Evolutionary conservation across 1,140 invertebrate genomes (phyloP).

Genomic region (Dendrolimus punctatus): DNA sequence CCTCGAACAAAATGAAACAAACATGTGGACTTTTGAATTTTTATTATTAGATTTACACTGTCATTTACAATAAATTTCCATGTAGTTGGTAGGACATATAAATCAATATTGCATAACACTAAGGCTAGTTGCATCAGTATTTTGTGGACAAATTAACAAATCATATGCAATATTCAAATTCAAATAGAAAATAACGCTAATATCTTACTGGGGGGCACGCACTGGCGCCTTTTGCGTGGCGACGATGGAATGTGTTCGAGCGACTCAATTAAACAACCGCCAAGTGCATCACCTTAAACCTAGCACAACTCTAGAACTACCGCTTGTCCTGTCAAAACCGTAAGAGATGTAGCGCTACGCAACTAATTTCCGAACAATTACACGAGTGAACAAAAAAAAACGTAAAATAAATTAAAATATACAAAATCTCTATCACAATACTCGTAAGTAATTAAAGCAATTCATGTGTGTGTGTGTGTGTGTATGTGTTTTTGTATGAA

Average conservation of each 20-base stretch:
- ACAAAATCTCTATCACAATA: slow-evolving; percentile 72
- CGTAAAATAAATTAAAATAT: slow-evolving; percentile 69
- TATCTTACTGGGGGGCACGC: slow-evolving; percentile 69
- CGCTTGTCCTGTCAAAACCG: slow-evolving; percentile 51
- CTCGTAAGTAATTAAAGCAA: slow-evolving; percentile 71
- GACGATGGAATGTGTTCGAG: slow-evolving; percentile 50
- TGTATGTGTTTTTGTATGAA: slow-evolving; percentile 11
- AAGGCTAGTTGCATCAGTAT: slow-evolving; percentile 70
- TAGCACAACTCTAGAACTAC: slow-evolving; percentile 64
- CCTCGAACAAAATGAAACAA: too few relatives aligned
- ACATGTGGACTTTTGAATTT: slow-evolving; percentile 29
- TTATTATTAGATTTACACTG: slow-evolving; percentile 71
- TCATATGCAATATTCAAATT: slow-evolving; percentile 70
- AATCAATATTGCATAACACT: slow-evolving; percentile 71
- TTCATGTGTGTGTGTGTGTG: slow-evolving; percentile 67
- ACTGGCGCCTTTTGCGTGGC: slow-evolving; percentile 31
- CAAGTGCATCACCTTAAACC: slow-evolving; percentile 59
- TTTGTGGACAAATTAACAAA: slow-evolving; percentile 69
- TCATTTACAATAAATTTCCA: slow-evolving; percentile 72
- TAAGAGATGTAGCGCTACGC: slow-evolving; percentile 62
- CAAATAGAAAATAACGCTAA: slow-evolving; percentile 69
- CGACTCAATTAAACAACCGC: slow-evolving; percentile 5
- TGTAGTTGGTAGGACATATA: slow-evolving; percentile 68
- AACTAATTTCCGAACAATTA: slow-evolving; percentile 52
- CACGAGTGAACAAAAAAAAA: slow-evolving; percentile 19